Base-by-base conservation (phyloP, 2,797 vertebrate species). In the Philypnodon macrostomus region DNA sequence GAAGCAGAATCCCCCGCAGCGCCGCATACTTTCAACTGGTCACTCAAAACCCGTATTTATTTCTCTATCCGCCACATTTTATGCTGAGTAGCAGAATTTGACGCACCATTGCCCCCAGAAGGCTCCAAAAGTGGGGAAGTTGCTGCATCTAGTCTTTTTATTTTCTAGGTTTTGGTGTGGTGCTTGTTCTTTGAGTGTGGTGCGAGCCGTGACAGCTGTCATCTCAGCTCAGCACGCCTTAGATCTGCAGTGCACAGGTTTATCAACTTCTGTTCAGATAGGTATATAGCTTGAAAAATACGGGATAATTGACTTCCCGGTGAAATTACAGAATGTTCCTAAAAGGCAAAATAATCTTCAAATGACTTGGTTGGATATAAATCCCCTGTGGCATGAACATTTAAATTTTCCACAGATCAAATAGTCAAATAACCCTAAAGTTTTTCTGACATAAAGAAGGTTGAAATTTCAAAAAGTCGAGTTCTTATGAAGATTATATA, bases 171-270 rank as follows among this genome's bases (percentile, higher is more conserved):
- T 32, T 15, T 19, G 30, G 54, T 36, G 14, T 19, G 30, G 54
- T 36, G 14, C 47, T 30, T 73, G 62, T 73, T 67, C 70, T 81
- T 75, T 81, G 75, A 75, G 79, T 83, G 81, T 74, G 81, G 67
- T 68, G 63, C 53, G 58, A 68, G 80, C 73, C 66, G 65, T 89
- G 89, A 88, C 90, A 90, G 89, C 89, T 91, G 88, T 88, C 89
- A 87, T 85, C 87, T 61, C 80, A 80, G 75, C 75, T 83, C 83
- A 73, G 79, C 70, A 73, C 70, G 76, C 75, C 77, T 89, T 80
- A 85, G 87, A 90, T 91, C 87, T 89, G 81, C 79, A 73, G 83
- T 85, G 85, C 70, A 68, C 53, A 49, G 53, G 77, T 80, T 85
- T 74, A 75, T 71, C 12, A 72, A 75, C 62, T 86, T 85, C 70